phyloP scores from a whole-genome alignment of 2,113 vertebrate genomes.

The Stictonetta naevosa region DNA sequence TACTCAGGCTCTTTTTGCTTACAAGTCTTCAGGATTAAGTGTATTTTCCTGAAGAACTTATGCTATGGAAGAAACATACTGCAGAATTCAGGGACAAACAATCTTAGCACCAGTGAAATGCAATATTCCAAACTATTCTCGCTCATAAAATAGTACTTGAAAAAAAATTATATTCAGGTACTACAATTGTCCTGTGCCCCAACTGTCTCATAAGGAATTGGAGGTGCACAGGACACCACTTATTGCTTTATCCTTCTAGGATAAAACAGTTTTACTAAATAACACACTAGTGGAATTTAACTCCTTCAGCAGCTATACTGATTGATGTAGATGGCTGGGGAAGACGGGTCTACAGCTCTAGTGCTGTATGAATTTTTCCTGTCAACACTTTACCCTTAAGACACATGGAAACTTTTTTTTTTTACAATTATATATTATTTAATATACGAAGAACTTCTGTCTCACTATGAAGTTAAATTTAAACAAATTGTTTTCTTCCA shows the following conservation, averaged over 20 bases:
- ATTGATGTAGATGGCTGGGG: neutral
- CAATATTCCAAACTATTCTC: neutral
- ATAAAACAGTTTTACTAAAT: neutral
- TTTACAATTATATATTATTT: neutral
- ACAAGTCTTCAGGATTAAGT: neutral
- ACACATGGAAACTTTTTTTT: neutral
- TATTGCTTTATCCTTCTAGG: neutral
- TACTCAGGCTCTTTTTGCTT: neutral
- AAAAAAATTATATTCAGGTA: neutral
- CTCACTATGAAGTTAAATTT: neutral
- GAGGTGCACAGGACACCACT: neutral
- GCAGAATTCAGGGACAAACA: neutral
- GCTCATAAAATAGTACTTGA: neutral
- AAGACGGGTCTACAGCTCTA: neutral
- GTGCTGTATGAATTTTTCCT: neutral
- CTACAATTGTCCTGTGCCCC: neutral
- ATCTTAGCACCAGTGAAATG: neutral
- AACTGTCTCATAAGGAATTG: neutral
- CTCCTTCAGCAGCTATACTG: neutral
- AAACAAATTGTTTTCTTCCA: neutral
- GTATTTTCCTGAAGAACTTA: neutral
- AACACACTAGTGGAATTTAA: neutral
- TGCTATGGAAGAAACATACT: neutral
- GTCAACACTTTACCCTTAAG: neutral
- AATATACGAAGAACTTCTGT: fast-evolving